Base-by-base conservation (phyloP, 2,888 invertebrate genomes). In the Cordilura impudica region DNA sequence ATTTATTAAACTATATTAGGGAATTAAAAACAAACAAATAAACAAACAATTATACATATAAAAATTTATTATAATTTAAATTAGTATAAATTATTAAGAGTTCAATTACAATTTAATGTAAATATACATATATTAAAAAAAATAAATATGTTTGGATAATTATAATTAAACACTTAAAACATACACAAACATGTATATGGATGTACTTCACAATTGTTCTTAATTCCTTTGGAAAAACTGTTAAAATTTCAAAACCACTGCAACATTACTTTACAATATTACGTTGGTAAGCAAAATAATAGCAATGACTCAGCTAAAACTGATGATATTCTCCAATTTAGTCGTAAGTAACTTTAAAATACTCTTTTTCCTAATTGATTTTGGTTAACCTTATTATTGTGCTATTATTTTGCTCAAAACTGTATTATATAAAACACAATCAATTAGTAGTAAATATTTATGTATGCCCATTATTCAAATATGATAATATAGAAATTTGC, bases 181-280 rank as follows among this genome's bases (percentile, higher is more conserved):
- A 45, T 47, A 26, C 6, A 54, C 14, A n/a, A 23, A 71, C n/a
- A n/a, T n/a, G n/a, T 43, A 51, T 21, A 58, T 53, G 69, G 76
- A 76, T 80, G 73, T 80, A 80, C 73, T 78, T 82, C 72, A 78
- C 43, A 61, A 61, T 49, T 80, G 80, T 78, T 80, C 74, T 75
- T 75, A 63, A 56, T 21, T 39, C 60, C 49, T 16, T 26, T 31
- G 21, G 2, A 14, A 31, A 45, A 21, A 66, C 18, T 39, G 70
- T 47, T 61, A 35, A 51, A n/a, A 58, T 54, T 61, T 56, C 54
- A 61, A 43, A 26, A 43, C 18, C 10, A 14, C 19, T 26, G 31
- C 21, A 4, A 16, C 7, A 31, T 63, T 54, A 45, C 29, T 31
- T 10, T 5, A 35, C 4, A 35, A n/a, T n/a, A n/a, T 2, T 12